Conservation (phyloP, 1,140 invertebrate genomes). For the Thaumatotibia leucotreta region DNA sequence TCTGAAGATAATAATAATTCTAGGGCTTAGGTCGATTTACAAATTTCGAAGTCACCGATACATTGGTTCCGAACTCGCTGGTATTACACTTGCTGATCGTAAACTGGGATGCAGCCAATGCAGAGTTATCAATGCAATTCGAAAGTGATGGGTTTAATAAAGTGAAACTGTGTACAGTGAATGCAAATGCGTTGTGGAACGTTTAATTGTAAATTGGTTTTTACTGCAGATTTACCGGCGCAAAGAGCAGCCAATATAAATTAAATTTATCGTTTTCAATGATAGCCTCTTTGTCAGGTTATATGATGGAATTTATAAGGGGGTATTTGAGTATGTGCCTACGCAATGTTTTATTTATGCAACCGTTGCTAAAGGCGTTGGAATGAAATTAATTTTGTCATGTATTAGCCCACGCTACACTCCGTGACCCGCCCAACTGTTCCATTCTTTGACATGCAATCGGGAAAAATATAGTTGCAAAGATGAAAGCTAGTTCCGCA, state of each 20-base stretch:
- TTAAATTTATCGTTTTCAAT: neutral
- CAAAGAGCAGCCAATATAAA: neutral
- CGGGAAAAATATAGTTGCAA: constrained; percentile 5
- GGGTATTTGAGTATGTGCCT: neutral
- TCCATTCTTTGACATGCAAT: neutral
- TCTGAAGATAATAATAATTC: too few species aligned
- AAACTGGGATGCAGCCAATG: neutral
- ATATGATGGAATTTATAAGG: neutral
- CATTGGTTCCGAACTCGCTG: neutral
- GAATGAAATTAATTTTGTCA: neutral
- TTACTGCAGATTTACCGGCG: neutral
- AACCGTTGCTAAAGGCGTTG: neutral
- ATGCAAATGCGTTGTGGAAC: neutral
- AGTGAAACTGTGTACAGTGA: neutral
- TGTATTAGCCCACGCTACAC: neutral
- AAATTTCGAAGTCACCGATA: neutral
- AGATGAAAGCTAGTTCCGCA: constrained; percentile 42
- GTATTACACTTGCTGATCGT: neutral
- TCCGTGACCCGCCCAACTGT: neutral
- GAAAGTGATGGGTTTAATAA: neutral
- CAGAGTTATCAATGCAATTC: neutral
- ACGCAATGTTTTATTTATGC: neutral
- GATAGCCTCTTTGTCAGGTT: neutral
- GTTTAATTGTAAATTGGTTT: neutral
- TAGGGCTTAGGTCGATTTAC: too few species aligned